These are phyloP conservation scores for Corvus cornix DNA, from an alignment of 2,113 vertebrate genomes.

Conservation along the genomic window DNA sequence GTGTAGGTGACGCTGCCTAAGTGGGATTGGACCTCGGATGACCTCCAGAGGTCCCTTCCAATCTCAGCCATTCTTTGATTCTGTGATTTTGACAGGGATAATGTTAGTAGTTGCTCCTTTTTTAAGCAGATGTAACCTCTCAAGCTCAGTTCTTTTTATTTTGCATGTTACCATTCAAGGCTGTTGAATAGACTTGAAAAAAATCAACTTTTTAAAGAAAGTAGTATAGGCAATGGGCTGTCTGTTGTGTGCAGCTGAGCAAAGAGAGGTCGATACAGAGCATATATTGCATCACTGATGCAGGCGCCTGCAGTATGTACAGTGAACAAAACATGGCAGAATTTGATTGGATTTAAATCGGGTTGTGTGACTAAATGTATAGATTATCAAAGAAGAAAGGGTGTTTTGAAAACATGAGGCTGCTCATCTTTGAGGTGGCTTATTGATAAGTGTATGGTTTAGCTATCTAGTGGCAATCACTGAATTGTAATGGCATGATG, in stretches of 20 bases:
- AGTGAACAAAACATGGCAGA: background rate
- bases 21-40: background rate
- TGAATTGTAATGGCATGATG: background rate
- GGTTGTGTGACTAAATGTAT: background rate
- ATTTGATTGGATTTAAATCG: background rate
- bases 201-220: background rate
- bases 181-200: background rate
- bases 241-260: background rate
- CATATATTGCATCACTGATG: background rate
- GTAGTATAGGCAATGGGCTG: background rate
- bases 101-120: background rate
- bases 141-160: background rate
- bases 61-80: background rate
- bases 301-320: background rate
- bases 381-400: background rate
- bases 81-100: background rate
- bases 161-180: rapidly evolving
- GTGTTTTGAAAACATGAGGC: background rate
- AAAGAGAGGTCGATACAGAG: background rate
- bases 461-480: background rate
- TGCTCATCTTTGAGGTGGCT: background rate
- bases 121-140: background rate
- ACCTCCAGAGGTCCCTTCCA: background rate
- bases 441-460: background rate
- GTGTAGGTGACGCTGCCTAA: background rate